Evolutionary conservation across 2,888 invertebrate species (phyloP).

Genomic region (Epicampocera succincta): DNA sequence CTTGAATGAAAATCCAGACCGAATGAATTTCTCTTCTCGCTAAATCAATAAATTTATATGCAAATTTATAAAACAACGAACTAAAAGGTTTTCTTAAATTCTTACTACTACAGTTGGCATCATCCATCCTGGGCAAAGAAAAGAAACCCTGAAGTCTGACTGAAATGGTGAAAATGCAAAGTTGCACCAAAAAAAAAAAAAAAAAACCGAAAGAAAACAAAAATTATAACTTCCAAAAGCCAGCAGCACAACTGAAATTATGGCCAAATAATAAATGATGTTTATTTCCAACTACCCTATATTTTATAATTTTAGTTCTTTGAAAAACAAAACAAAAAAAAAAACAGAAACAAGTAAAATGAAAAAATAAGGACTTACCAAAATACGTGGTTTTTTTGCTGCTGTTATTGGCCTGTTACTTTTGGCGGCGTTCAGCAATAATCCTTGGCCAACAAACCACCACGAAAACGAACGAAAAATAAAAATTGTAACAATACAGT

Average conservation of each 20-base stretch:
- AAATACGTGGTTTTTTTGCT: conserved; percentile 40
- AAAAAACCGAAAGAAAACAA: not conserved
- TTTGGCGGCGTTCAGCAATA: conserved; percentile 22
- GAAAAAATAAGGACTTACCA: conserved; percentile 54
- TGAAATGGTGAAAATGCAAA: no score
- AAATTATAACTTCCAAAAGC: conserved; percentile 13
- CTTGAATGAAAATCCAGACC: no score
- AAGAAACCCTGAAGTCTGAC: no score
- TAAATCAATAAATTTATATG: no score
- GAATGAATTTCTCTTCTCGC: no score
- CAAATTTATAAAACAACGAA: no score
- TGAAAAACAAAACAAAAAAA: conserved; percentile 18
- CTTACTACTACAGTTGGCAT: no score
- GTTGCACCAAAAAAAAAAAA: no score
- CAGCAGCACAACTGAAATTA: conserved; percentile 42
- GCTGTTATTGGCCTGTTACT: conserved; percentile 6
- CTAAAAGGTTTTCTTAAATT: no score
- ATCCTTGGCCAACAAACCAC: conserved; percentile 45
- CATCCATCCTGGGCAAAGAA: no score
- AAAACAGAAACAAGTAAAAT: no score
- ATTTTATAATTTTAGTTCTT: conserved; percentile 43
- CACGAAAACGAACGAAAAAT: conserved; percentile 6
- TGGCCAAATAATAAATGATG: conserved; percentile 48
- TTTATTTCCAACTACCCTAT: conserved; percentile 61
- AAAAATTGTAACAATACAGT: conserved; percentile 47